These are phyloP conservation scores for Smithornis capensis DNA, from an alignment of 2,113 vertebrate genomes.

Conservation along the genomic window DNA sequence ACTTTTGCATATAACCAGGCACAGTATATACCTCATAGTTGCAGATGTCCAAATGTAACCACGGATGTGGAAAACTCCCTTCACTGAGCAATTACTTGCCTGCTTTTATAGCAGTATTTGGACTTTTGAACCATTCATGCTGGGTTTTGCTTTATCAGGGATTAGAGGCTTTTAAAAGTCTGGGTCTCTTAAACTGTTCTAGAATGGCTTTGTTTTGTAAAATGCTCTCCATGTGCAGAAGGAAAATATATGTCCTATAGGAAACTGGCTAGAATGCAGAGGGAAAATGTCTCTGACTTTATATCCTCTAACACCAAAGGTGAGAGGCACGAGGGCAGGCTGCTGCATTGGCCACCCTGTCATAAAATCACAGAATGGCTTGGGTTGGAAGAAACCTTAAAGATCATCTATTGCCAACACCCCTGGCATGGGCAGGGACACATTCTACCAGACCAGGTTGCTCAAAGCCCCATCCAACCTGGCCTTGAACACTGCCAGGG, in stretches of 20 bases:
- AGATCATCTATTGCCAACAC: neutral
- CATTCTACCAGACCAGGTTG: neutral
- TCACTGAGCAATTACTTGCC: neutral
- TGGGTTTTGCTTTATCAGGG: neutral
- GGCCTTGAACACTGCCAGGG: neutral
- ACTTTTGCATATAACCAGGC: neutral
- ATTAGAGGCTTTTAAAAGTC: slow-evolving; percentile 9
- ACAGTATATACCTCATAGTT: neutral
- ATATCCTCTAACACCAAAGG: neutral
- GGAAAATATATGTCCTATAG: neutral
- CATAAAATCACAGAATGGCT: neutral
- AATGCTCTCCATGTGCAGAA: neutral
- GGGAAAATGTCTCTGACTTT: neutral
- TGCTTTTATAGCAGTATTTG: neutral
- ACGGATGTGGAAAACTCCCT: neutral
- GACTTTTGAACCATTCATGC: neutral
- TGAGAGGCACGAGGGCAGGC: neutral
- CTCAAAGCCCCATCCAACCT: neutral
- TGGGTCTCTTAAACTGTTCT: neutral
- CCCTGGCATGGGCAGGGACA: neutral
- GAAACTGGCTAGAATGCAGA: neutral
- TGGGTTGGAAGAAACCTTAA: neutral
- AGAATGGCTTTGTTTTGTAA: neutral
- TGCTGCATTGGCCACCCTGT: neutral
- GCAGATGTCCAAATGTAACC: neutral